Base-by-base conservation (phyloP, 2,797 vertebrate genomes). In the Pygocentrus nattereri region DNA sequence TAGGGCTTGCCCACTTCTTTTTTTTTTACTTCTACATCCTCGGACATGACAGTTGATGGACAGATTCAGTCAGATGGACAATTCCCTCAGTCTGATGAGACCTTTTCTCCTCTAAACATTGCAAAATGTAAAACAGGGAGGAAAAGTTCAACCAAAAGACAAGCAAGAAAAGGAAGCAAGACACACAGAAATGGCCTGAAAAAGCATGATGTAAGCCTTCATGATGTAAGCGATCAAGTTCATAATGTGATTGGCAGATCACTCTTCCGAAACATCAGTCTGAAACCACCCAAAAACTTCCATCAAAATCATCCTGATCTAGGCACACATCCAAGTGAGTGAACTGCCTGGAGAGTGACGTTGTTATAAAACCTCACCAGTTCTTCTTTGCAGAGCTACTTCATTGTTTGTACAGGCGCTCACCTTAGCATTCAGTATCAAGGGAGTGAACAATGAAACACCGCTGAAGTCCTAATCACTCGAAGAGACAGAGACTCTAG, bases 401-500 rank as follows among this genome's bases (percentile, higher is more conserved):
- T 65, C n/a, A 0, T 44, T 30, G 68, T 71, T 59, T 73, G 62
- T 27, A n/a, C 23, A 68, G 59, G 44, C 71, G 54, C 52, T 50
- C 65, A 52, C 50, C 52, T 52, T 44, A 41, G 49, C 58, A 59
- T 21, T 58, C 30, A 30, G 58, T 30, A 13, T 61, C 65, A 70
- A 34, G 23, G 67, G 71, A 74, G 61, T 81, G 58, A 30, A 74
- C 69, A 82, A 59, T 52, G 59, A 25, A 15, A 30, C 52, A 25
- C 49, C 5, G 59, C 34, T 27, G 61, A 74, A 74, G 52, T 65
- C 67, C 44, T 56, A 5, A 75, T 65, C 49, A 54, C 67, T 69
- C 25, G 73, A 76, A 31, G n/a, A 71, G 69, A 21, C 78, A 44
- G 47, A 50, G 76, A 59, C 56, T 65, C 64, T 44, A 70, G 30